A percentile compares a stretch with the other conserved stretches of the same genome.
These are phyloP conservation scores for Achlya flavicornis DNA, from an alignment of 2,888 invertebrate species.

Conservation along the genomic window DNA sequence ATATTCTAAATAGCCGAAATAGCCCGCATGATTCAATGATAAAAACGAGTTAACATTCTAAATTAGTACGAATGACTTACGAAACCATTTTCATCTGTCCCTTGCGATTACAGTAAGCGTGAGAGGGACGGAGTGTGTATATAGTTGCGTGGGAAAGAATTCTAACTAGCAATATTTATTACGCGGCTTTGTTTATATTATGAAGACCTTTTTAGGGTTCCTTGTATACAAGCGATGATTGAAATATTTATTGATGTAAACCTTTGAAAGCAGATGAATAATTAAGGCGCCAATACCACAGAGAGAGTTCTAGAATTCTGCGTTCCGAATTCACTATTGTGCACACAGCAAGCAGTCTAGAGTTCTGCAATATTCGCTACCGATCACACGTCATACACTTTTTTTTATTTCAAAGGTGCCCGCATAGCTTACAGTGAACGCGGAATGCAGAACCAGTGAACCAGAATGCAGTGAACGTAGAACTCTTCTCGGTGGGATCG, in stretches of 20 bases:
- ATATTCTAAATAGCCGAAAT: conserved; percentile 8
- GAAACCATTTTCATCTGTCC: conserved; percentile 24
- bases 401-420: too few species aligned
- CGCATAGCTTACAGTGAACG: too few species aligned
- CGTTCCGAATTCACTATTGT: too few species aligned
- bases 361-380: too few species aligned
- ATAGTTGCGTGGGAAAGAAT: conserved; percentile 37
- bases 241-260: conserved; percentile 6
- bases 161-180: conserved; percentile 27
- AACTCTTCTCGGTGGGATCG: too few species aligned
- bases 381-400: too few species aligned
- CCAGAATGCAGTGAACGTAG: too few species aligned
- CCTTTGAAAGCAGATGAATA: too few species aligned
- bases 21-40: conserved; percentile 19
- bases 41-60: conserved; percentile 16
- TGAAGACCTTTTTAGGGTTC: conserved; percentile 18
- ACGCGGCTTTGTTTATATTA: conserved; percentile 26
- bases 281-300: too few species aligned
- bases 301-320: too few species aligned
- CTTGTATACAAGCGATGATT: neutral
- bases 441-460: too few species aligned
- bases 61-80: conserved; percentile 16
- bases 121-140: conserved; percentile 27
- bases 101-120: conserved; percentile 29
- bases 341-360: too few species aligned